Percentiles rank a stretch among this genome's conserved stretches.
These are phyloP conservation scores for Heliopora coerulea DNA, from an alignment of 92 coral and sea anemone species.

Conservation along the genomic window DNA sequence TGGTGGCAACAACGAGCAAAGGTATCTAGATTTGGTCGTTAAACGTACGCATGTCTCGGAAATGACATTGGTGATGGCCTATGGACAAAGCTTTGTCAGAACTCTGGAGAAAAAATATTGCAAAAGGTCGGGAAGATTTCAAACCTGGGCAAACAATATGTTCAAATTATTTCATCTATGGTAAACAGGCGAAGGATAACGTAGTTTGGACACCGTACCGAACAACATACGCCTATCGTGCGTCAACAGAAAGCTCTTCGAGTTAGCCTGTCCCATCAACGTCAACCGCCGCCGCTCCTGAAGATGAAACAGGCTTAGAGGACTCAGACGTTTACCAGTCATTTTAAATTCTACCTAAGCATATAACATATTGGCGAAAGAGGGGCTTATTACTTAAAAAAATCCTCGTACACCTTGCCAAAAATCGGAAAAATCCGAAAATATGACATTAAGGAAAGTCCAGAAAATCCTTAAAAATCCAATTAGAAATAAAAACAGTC, in stretches of 20 bases:
- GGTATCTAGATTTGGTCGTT: constrained; percentile 44
- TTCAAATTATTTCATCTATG: constrained; percentile 39
- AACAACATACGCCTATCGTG: not conserved
- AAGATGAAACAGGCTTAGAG: no score
- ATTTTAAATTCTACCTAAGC: no score
- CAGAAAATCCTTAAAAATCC: no score
- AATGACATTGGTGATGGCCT: constrained; percentile 55
- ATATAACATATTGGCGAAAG: constrained; percentile 23
- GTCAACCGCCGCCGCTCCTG: no score
- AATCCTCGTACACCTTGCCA: no score
- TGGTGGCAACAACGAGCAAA: constrained; percentile 52
- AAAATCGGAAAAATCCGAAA: no score
- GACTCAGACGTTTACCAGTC: no score
- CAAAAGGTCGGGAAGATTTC: constrained; percentile 45
- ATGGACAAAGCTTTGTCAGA: constrained; percentile 45
- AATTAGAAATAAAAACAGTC: no score
- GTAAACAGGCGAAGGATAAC: constrained; percentile 33
- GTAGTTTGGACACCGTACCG: constrained; percentile 7
- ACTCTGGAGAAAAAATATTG: constrained; percentile 57
- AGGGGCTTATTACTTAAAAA: no score
- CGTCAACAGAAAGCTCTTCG: no score
- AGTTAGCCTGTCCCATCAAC: no score
- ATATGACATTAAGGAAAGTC: no score
- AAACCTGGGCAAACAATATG: constrained; percentile 47
- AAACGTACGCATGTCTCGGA: constrained; percentile 44